phyloP scores from a whole-genome alignment of 37 sponge, comb jelly and placozoan genomes.

The Spongia lamella region DNA sequence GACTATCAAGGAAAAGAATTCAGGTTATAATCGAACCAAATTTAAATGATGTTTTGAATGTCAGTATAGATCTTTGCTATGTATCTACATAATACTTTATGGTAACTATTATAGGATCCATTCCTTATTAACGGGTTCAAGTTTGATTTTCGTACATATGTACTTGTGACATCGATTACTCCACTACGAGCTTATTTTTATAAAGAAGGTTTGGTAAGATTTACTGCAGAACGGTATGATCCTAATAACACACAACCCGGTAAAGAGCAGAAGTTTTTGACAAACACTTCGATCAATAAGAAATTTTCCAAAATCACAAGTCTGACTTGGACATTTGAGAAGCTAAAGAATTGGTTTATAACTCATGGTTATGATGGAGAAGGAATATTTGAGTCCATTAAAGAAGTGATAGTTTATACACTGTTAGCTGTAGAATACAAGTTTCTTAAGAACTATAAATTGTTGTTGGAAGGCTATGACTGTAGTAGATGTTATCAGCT shows the following conservation, averaged over 20 bases:
- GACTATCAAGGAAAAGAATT: no score
- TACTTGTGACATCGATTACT: constrained; percentile 72
- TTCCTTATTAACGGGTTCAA: constrained; percentile 73
- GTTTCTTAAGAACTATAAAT: constrained; percentile 38
- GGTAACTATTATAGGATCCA: constrained; percentile 21
- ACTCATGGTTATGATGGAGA: constrained; percentile 22
- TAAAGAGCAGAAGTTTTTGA: constrained; percentile 62
- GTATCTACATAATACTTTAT: no score
- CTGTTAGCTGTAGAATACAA: constrained; percentile 67
- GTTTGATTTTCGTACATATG: constrained; percentile 83
- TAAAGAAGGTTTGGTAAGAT: constrained; percentile 83
- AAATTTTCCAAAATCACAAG: constrained; percentile 66
- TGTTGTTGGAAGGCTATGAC: constrained; percentile 57
- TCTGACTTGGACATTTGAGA: constrained; percentile 83
- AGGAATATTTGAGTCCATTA: constrained; percentile 55
- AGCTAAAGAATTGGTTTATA: constrained; percentile 45
- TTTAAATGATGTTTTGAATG: no score
- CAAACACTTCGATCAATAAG: constrained; percentile 90
- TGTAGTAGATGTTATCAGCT: constrained; percentile 83
- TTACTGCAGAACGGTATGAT: constrained; percentile 76
- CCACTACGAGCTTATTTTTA: constrained; percentile 83
- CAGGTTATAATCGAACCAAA: no score
- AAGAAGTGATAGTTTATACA: constrained; percentile 69
- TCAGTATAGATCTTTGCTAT: no score
- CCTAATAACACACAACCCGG: constrained; percentile 50